A percentile compares a stretch with the other conserved stretches of the same genome.
phyloP scores from a whole-genome alignment of 2,797 vertebrate genomes.

The Paedocypris micromegethes region DNA sequence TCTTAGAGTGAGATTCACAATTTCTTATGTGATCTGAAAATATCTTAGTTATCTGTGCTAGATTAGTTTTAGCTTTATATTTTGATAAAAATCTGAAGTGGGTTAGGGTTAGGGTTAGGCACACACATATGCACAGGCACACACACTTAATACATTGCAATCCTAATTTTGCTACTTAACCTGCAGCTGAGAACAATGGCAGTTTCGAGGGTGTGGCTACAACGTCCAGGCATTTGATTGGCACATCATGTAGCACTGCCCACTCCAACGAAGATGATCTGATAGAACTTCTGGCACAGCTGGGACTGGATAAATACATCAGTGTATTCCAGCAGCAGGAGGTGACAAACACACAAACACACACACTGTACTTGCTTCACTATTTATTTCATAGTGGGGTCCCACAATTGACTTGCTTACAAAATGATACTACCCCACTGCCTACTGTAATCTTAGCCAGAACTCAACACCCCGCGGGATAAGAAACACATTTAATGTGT shows the following conservation, averaged over 20 bases:
- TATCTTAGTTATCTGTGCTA: no score
- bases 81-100: no score
- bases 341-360: slow-evolving; percentile 52
- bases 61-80: no score
- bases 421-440: no score
- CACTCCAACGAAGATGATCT: slow-evolving; percentile 56
- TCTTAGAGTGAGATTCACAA: no score
- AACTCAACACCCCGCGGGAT: no score
- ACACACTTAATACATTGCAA: neutral
- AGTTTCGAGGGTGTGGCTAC: slow-evolving; percentile 55
- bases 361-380: neutral
- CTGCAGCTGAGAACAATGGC: slow-evolving; percentile 61
- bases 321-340: slow-evolving; percentile 75
- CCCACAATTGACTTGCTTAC: no score
- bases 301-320: slow-evolving; percentile 72
- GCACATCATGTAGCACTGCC: slow-evolving; percentile 61
- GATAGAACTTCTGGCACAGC: slow-evolving; percentile 66
- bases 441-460: no score
- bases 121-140: neutral
- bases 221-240: slow-evolving; percentile 56
- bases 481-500: no score
- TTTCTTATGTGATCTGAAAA: no score
- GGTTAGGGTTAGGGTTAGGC: no score
- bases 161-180: slow-evolving; percentile 24
- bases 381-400: no score